A percentile compares a stretch with the other conserved stretches of the same genome.
These are phyloP conservation scores for Panulirus ornatus DNA, from an alignment of 1,140 invertebrate species.

Conservation along the genomic window DNA sequence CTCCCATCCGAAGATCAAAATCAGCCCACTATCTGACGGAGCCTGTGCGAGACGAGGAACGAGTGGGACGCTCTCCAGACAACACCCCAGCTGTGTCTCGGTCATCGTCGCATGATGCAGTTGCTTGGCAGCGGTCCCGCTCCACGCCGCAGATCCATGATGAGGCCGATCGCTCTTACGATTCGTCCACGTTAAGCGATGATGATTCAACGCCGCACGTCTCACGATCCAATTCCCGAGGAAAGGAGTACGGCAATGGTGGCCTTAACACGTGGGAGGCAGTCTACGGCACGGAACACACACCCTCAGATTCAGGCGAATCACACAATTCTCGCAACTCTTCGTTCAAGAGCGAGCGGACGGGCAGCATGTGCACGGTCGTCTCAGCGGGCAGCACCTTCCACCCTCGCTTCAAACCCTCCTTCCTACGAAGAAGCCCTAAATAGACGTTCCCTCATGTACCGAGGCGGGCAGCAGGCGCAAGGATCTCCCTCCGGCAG, in stretches of 20 bases:
- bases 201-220: conserved; percentile 81
- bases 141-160: conserved; percentile 78
- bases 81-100: conserved; percentile 64
- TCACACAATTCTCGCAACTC: conserved; percentile 76
- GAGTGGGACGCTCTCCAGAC: conserved; percentile 61
- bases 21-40: conserved; percentile 73
- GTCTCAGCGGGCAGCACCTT: conserved; percentile 73
- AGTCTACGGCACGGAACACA: conserved; percentile 57
- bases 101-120: conserved; percentile 67
- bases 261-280: conserved; percentile 67
- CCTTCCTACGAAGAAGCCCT: conserved; percentile 74
- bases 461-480: conserved; percentile 77
- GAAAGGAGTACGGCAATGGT: conserved; percentile 77
- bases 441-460: conserved; percentile 80
- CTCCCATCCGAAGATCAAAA: conserved; percentile 71
- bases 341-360: conserved; percentile 74
- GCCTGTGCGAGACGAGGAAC: conserved; percentile 57
- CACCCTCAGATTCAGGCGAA: conserved; percentile 78
- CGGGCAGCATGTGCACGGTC: conserved; percentile 75
- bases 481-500: conserved; percentile 56
- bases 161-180: conserved; percentile 78
- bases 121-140: conserved; percentile 76
- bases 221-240: conserved; percentile 80
- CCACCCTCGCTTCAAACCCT: conserved; percentile 74
- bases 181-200: conserved; percentile 80